Conservation (phyloP, 2,888 invertebrate species). For the Agrotis segetum region DNA sequence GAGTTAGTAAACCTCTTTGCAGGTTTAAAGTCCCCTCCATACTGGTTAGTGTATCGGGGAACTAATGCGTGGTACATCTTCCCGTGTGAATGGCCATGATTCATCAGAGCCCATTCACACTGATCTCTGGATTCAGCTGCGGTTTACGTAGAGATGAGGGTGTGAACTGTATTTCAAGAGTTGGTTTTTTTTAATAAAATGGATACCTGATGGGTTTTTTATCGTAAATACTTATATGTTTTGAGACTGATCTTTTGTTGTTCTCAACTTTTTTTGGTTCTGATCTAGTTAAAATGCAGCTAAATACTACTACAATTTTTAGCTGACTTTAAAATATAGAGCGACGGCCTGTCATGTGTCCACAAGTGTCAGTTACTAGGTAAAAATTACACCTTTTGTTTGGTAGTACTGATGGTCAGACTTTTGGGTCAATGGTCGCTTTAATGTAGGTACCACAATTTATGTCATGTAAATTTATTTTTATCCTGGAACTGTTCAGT, state of each 20-base stretch:
- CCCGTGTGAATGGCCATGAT: conserved; percentile 85
- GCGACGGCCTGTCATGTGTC: background rate
- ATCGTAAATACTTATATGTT: background rate
- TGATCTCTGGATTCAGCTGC: conserved; percentile 82
- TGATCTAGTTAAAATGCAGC: too few relatives aligned
- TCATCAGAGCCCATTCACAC: conserved; percentile 88
- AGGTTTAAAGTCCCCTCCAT: conserved; percentile 73
- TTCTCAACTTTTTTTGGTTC: too few relatives aligned
- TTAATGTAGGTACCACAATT: background rate
- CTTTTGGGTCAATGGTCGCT: background rate
- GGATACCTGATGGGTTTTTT: background rate
- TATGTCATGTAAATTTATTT: too few relatives aligned
- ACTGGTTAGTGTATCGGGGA: conserved; percentile 70
- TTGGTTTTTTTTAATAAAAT: background rate
- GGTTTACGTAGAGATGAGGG: conserved; percentile 79
- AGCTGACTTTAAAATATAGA: background rate
- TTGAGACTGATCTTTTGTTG: too few relatives aligned
- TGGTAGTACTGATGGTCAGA: background rate
- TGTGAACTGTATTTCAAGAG: conserved; percentile 5
- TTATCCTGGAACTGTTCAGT: background rate
- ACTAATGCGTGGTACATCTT: conserved; percentile 79
- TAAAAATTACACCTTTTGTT: background rate
- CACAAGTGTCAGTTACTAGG: background rate
- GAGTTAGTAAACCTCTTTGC: conserved; percentile 33
- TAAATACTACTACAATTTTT: too few relatives aligned